phyloP scores from a whole-genome alignment of 2,888 invertebrate genomes.

The Eilema griseolum region DNA sequence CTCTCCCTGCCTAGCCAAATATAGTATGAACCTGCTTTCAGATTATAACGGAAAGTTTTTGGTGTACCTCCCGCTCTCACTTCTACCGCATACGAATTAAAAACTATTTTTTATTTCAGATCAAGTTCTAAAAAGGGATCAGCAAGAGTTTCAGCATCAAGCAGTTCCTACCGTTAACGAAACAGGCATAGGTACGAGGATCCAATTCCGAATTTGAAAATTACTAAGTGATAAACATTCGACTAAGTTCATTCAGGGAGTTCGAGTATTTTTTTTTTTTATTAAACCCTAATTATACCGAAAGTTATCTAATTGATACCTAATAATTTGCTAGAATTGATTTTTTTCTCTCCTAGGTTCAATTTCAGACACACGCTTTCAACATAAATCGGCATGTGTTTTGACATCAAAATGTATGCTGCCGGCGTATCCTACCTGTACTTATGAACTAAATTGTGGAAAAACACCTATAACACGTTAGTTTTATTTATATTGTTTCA shows the following conservation, averaged over 20 bases:
- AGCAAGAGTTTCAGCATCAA: slow-evolving; percentile 63
- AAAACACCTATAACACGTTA: slow-evolving; percentile 12
- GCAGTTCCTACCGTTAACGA: slow-evolving; percentile 58
- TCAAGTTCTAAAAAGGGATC: slow-evolving; percentile 51
- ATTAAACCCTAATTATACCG: too few relatives aligned
- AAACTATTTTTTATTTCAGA: slow-evolving; percentile 56
- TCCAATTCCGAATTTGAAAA: not conserved
- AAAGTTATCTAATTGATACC: too few relatives aligned
- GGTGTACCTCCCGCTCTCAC: too few relatives aligned
- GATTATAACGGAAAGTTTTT: too few relatives aligned
- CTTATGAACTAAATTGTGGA: not conserved
- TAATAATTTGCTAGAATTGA: not conserved
- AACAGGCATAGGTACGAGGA: slow-evolving; percentile 55
- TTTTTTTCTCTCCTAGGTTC: slow-evolving; percentile 44
- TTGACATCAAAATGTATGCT: slow-evolving; percentile 64
- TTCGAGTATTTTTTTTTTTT: too few relatives aligned
- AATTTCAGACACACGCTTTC: slow-evolving; percentile 29
- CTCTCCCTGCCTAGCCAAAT: not conserved
- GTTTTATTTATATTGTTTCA: not conserved
- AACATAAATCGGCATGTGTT: slow-evolving; percentile 56
- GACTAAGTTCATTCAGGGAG: too few relatives aligned
- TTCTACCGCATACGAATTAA: too few relatives aligned
- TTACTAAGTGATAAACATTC: too few relatives aligned
- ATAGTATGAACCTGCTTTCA: too few relatives aligned
- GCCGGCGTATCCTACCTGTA: slow-evolving; percentile 42